A percentile compares a stretch with the other conserved stretches of the same genome.
Evolutionary conservation across 2,797 vertebrate genomes (phyloP).

Genomic region (Helarctos malayanus): DNA sequence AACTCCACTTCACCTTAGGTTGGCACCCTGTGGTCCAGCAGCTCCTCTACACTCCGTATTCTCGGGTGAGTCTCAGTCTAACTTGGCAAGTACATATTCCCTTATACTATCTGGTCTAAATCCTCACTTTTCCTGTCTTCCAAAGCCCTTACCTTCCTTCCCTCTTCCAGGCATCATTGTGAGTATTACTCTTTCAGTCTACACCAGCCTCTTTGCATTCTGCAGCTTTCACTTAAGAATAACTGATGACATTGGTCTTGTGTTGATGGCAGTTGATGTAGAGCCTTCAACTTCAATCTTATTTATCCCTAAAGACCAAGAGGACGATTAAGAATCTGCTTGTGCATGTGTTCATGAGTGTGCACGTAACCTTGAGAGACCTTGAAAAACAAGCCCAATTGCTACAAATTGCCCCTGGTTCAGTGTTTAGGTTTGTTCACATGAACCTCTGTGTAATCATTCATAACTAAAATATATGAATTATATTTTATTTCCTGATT

Average conservation of each 20-base stretch:
- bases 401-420: not conserved
- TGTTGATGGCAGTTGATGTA: not conserved
- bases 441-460: not conserved
- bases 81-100: not conserved
- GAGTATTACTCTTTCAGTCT: not conserved
- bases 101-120: not conserved
- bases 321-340: not conserved
- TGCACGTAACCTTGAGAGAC: not conserved
- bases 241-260: not conserved
- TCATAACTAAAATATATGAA: not conserved
- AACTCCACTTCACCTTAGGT: not conserved
- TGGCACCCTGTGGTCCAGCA: not conserved
- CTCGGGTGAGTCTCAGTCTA: not conserved
- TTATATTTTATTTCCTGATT: conserved; percentile 37
- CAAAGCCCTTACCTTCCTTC: not conserved
- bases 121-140: not conserved
- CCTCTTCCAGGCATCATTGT: not conserved
- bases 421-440: not conserved
- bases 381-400: not conserved
- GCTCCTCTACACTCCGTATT: not conserved
- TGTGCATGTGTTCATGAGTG: not conserved
- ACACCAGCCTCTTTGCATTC: not conserved
- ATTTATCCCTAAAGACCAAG: not conserved
- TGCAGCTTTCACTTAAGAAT: not conserved
- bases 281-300: not conserved